Conservation (phyloP, 2,113 vertebrate species). For the Fregata magnificens region DNA sequence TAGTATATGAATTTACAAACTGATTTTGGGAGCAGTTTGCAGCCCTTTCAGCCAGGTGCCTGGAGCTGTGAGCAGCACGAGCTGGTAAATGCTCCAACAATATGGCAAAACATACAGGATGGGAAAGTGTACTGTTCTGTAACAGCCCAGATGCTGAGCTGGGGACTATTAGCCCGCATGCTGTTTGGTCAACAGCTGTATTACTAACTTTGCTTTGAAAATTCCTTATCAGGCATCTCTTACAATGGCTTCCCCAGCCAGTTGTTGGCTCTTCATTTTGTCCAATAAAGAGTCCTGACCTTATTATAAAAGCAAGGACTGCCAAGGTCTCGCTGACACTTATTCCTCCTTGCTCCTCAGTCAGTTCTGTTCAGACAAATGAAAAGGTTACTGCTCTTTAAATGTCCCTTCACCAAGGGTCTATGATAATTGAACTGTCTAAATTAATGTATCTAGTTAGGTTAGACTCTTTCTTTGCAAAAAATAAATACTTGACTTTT, state of each 20-base stretch:
- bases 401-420: background rate
- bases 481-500: conserved; percentile 10
- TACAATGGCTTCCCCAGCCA: background rate
- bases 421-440: conserved; percentile 35
- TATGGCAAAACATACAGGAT: background rate
- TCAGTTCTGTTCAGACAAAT: conserved; percentile 1
- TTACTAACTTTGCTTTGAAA: background rate
- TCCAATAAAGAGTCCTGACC: background rate
- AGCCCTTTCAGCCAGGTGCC: background rate
- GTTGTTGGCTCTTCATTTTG: background rate
- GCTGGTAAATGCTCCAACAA: background rate
- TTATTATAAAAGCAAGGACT: background rate
- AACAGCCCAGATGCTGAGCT: background rate
- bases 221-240: background rate
- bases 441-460: conserved; percentile 19
- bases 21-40: background rate
- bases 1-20: background rate
- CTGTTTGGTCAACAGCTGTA: background rate
- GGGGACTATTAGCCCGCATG: background rate
- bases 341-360: background rate
- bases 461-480: conserved; percentile 1
- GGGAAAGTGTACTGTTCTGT: background rate
- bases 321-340: background rate
- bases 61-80: background rate
- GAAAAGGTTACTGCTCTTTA: conserved; percentile 14